Base-by-base conservation (phyloP, 2,797 vertebrate genomes). In the Fratercula arctica region DNA sequence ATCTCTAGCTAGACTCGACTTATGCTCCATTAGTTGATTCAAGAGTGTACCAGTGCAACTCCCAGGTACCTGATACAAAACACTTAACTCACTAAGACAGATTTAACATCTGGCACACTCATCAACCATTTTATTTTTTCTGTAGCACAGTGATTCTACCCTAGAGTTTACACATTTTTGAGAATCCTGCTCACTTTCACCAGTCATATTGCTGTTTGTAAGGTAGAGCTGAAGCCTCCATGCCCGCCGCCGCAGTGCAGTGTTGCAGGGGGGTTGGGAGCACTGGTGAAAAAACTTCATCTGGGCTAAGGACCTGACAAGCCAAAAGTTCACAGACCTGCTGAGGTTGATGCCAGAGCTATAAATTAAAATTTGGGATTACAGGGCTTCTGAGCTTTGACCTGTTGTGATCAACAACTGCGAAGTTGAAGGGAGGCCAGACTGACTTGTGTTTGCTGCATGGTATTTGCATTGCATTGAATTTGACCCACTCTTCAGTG, bases 231-330 rank as follows among this genome's bases (percentile, higher is more conserved):
- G 26, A 73, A 79, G 19, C 21, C 23, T 23, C 68, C 7, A 3
- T 10, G 11, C 24, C n/a, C 16, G 16, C 1, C 16, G 37, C 10
- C 6, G 1, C 35, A 10, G 17, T 4, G 33, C 56, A 16, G 20
- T 4, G 16, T 8, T 46, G 20, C 45, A 57, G 20, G 8, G 3
- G 31, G 10, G 13, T 18, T 37, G n/a, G 60, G n/a, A 73, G 54
- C 84, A 9, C 13, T 16, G n/a, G 25, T 43, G 37, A 60, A 69
- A 61, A 85, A 20, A 2, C 53, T 46, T 45, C 26, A 28, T 2
- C 70, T 37, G 59, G 19, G 16, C 31, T 39, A 60, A 64, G n/a
- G 5, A 70, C 31, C 79, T 67, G 35, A 56, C 56, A 59, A 73
- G 33, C 5, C 37, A 63, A 18, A 48, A 51, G 17, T 13, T 70